Base-by-base conservation (phyloP, 1,140 invertebrate genomes). In the Apocrypta bakeri region DNA sequence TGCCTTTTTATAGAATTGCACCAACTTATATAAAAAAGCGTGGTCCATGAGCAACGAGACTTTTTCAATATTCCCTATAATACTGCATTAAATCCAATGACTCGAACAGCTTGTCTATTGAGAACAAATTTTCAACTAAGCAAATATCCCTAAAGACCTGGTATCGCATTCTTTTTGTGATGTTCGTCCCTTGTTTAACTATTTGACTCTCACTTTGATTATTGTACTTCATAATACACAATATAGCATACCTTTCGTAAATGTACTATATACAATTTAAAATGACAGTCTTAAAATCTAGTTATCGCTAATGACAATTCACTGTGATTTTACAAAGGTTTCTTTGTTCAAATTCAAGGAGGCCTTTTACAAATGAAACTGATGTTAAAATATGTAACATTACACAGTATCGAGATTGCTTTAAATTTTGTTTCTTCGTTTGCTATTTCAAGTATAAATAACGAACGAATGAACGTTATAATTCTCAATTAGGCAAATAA, bases 401-500 rank as follows among this genome's bases (percentile, higher is more conserved):
- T 56, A 42, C 66, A 56, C 29, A 78, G 12, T 40, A 63, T 72
- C 33, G 33, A 42, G 69, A 78, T 76, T 69, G 73, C 71, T 81
- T 78, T 48, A 73, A 75, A 56, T 79, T 83, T 64, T 74, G 63
- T 75, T 48, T 68, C 71, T 83, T 79, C 48, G 66, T 29, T 40
- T 81, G 4, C 69, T 63, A 75, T 31, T 74, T 84, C 48, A 76
- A 76, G 84, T 84, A 86, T 86, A 88, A 88, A 89, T 87, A 90
- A 83, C 72, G 76, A 85, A 87, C 68, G 27, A 82, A 75, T n/a
- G 84, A 87, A 82, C 66, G 63, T 83, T 76, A 69, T 75, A 84
- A 83, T 79, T 82, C 48, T 84, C 82, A 86, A 84, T 86, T 87
- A 86, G 84, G 84, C 86, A 79, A 90, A 91, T 90, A 91, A 90